phyloP scores from a whole-genome alignment of 2,888 invertebrate species.

The Invenusta paracnida region DNA sequence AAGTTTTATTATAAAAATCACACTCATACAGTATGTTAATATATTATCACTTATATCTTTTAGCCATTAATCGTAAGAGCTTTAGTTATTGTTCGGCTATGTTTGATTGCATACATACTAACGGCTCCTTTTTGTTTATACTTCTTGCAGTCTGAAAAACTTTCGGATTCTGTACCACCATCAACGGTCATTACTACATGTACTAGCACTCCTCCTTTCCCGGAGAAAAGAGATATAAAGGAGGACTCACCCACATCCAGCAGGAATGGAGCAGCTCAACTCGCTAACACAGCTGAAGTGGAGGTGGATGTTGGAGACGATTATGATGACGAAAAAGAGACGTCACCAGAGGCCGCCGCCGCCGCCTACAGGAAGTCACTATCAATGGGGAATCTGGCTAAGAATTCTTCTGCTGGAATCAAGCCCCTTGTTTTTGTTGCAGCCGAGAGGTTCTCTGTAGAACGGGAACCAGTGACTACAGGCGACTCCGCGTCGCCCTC shows the following conservation, averaged over 20 bases:
- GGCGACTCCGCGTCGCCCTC: not conserved
- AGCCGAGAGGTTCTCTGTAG: not conserved
- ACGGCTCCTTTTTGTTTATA: too few species aligned
- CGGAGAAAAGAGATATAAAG: not conserved
- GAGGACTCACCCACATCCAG: too few species aligned
- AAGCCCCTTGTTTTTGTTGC: not conserved
- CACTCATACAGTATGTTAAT: too few species aligned
- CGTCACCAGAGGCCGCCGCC: not conserved
- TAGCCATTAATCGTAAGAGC: too few species aligned
- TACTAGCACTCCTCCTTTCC: too few species aligned
- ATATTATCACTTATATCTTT: too few species aligned
- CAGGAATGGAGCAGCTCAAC: too few species aligned
- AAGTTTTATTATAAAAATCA: too few species aligned
- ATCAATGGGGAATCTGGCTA: not conserved
- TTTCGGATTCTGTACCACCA: not conserved
- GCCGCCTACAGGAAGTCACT: not conserved
- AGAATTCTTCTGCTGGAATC: not conserved
- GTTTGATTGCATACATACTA: too few species aligned
- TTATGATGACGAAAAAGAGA: slow-evolving; percentile 1
- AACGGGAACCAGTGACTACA: not conserved
- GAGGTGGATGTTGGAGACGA: not conserved
- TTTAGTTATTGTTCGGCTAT: too few species aligned
- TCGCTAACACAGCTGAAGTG: not conserved
- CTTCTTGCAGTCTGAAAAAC: too few species aligned
- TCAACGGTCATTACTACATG: not conserved